Evolutionary conservation across 1,140 invertebrate species (phyloP), one percentile per base, ranked within the genome.

Genomic region (Trachymyrmex septentrionalis): DNA sequence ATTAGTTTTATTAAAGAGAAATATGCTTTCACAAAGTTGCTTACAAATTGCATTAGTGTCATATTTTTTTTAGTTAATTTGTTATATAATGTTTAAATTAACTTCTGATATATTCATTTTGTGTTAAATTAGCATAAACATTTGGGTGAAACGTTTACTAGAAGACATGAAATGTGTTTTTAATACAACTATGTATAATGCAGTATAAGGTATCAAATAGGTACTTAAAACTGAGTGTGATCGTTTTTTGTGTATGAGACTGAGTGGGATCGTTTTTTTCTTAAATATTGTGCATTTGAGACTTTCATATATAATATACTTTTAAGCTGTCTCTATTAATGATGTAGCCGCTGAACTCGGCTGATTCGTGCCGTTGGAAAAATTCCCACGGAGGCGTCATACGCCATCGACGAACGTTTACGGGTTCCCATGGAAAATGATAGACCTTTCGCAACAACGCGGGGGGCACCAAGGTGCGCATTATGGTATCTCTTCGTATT

Each of bases 341-440:
- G 30, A 53, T 67, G 34, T 0, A 27, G 7, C n/a, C n/a, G 27
- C 16, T 44, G 30, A 27, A 78, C 19, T 3, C 19, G 16, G 0
- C 0, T 73, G 55, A 72, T 73, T 66, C 34, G 19, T 34, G 19
- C 21, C 5, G 38, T 30, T 34, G 44, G 30, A 86, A 86, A 85
- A 71, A 86, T 93, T 93, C 92, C 88, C 92, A 93, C 91, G 89
- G 86, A 72, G 76, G 59, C 69, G 66, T 81, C 21, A 38, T 75
- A 72, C 63, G 48, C 59, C 80, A 87, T 85, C 67, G 82, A 88
- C 55, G 48, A 84, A 55, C 84, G 73, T 91, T 89, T 90, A 90
- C 84, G 61, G 69, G 85, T 77, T 88, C 86, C 86, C 91, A 88
- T 80, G 67, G 88, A 71, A 89, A 94, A 93, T 93, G 92, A 93